Evolutionary conservation across 2,113 vertebrate genomes (phyloP).

Genomic region (Chaenocephalus aceratus): DNA sequence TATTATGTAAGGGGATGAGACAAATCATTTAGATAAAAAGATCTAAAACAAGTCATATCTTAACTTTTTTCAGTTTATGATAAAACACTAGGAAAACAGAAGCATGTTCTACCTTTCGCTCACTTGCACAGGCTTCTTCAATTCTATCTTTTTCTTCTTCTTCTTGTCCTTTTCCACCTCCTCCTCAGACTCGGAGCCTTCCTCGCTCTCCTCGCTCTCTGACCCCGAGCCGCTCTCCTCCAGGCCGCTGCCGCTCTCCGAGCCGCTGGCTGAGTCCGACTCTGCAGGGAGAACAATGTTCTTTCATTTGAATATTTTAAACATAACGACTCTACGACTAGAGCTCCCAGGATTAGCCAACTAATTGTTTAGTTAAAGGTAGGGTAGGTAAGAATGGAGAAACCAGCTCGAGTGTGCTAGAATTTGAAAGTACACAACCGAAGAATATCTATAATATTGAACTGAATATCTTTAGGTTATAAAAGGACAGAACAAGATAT

Average conservation of each 20-base stretch:
- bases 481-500: no score
- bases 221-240: slow-evolving; percentile 84
- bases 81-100: neutral
- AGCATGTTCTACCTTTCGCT: slow-evolving; percentile 68
- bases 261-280: slow-evolving; percentile 87
- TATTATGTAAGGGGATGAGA: neutral
- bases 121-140: slow-evolving; percentile 72
- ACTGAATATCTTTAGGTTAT: no score
- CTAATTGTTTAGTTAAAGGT: no score
- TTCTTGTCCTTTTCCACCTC: slow-evolving; percentile 87
- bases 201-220: slow-evolving; percentile 85
- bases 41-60: no score
- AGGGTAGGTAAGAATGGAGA: no score
- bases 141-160: slow-evolving; percentile 83
- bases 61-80: no score
- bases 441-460: no score
- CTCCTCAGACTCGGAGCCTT: slow-evolving; percentile 86
- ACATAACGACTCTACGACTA: neutral
- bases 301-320: neutral
- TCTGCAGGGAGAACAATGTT: slow-evolving; percentile 76
- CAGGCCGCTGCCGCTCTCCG: slow-evolving; percentile 83
- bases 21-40: no score
- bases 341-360: no score
- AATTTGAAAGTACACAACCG: no score
- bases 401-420: no score